A percentile compares a stretch with the other conserved stretches of the same genome.
Conservation (phyloP, 2,888 invertebrate species). For the Ectemnius lituratus region DNA sequence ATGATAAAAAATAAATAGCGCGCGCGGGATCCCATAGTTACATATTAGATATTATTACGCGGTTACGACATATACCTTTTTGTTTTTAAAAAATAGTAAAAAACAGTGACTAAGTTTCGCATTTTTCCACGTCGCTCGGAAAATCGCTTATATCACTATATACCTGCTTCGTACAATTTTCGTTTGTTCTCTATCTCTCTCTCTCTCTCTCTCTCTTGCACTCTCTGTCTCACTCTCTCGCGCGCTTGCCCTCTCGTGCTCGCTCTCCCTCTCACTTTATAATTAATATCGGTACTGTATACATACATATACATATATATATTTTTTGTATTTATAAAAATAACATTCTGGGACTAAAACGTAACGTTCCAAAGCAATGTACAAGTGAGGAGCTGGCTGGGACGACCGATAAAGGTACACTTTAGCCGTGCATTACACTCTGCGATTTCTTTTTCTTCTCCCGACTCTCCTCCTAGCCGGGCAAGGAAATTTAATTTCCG, state of each 20-base stretch:
- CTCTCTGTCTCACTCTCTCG: slow-evolving; percentile 12
- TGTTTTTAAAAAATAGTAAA: slow-evolving; percentile 72
- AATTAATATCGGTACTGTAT: slow-evolving; percentile 65
- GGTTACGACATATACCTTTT: slow-evolving; percentile 65
- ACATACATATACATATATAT: slow-evolving; percentile 69
- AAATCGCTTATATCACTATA: slow-evolving; percentile 69
- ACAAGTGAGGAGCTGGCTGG: slow-evolving; percentile 58
- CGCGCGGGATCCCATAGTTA: slow-evolving; percentile 67
- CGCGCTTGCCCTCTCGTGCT: no score
- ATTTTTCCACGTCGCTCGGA: slow-evolving; percentile 69
- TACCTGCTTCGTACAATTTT: slow-evolving; percentile 41
- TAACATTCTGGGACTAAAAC: slow-evolving; percentile 74
- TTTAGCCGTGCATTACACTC: slow-evolving; percentile 36
- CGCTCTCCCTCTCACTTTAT: slow-evolving; percentile 22
- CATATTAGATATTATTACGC: slow-evolving; percentile 65
- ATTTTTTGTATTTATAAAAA: slow-evolving; percentile 74
- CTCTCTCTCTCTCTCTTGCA: slow-evolving; percentile 26
- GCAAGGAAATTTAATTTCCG: slow-evolving; percentile 47
- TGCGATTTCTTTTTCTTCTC: slow-evolving; percentile 20
- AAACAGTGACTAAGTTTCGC: slow-evolving; percentile 77
- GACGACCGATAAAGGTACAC: slow-evolving; percentile 58
- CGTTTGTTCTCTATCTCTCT: slow-evolving; percentile 19
- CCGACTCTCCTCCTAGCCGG: slow-evolving; percentile 16
- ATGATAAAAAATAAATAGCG: slow-evolving; percentile 75
- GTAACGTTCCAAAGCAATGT: slow-evolving; percentile 67